Evolutionary conservation across 92 coral and sea anemone genomes (phyloP), one percentile per base, ranked within the genome.

Genomic region (Desmophyllum pertusum): DNA sequence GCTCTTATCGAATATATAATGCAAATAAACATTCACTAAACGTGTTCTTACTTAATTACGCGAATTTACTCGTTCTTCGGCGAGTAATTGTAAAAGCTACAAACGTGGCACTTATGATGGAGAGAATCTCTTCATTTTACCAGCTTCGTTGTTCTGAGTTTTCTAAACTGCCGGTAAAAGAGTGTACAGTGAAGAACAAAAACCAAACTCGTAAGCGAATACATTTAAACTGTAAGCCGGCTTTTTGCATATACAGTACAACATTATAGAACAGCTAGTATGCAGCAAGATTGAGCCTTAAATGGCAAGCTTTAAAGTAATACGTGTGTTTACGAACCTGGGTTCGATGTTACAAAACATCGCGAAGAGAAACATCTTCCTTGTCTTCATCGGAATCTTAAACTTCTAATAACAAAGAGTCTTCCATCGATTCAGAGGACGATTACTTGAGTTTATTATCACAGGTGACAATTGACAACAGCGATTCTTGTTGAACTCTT

Each of bases 321-420:
- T 1, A 67, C 23, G 18, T 5, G 42, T 35, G 45, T 67, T 67
- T 3, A 35, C 73, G 73, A 67, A 67, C 73, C 73, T 67, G 73
- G 43, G 43, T 38, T 67, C 25, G 11, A 67, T 18, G 73, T 67
- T 37, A 67, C 73, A 67, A 67, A 37, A 37, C 73, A 67, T 67
- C 29, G 73, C 19, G 10, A 27, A 25, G 31, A 68, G 10, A 2
- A 6, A 38, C 27, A 21, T 46, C 30, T 42, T 36, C 73, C 73
- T 5, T 67, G 42, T 67, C 73, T 36, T 18, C 73, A 30, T 17
- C 33, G 52, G 55, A 73, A 73, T 43, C 77, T 40, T 43, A 29
- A 70, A 73, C 35, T 25, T 21, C 25, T 10, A 46, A 45, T 15
- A 72, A 72, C 13, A 27, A 41, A 71, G 5, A 45, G 21, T 23